Conservation (phyloP, 2,113 vertebrate species). For the Mustelus asterias region DNA sequence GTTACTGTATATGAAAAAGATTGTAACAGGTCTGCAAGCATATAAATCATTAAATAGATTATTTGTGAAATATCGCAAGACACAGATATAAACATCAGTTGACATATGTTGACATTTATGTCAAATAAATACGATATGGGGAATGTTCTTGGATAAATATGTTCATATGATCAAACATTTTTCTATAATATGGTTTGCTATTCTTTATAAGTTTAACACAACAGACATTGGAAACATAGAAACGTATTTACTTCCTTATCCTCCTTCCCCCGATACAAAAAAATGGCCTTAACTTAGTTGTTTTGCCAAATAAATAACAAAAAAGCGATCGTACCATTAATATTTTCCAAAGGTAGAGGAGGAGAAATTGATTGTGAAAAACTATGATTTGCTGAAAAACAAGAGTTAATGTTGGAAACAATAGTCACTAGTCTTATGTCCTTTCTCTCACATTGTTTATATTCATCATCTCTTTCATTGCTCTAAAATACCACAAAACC, state of each 20-base stretch:
- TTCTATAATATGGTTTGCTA: not conserved
- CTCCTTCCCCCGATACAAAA: not conserved
- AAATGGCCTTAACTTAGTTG: not conserved
- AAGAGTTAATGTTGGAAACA: not conserved
- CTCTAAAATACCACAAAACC: not conserved
- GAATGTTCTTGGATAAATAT: not conserved
- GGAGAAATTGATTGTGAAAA: not conserved
- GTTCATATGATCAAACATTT: not conserved
- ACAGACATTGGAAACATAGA: not conserved
- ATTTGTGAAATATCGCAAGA: not conserved
- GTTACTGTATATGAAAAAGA: not conserved
- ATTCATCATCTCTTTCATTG: not conserved
- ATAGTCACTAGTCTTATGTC: not conserved
- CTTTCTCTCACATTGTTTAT: not conserved
- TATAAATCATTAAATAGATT: slow-evolving; percentile 4
- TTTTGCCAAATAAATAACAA: not conserved
- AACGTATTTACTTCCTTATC: not conserved
- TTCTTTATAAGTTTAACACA: not conserved
- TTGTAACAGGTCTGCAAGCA: not conserved
- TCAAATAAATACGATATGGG: slow-evolving; percentile 4
- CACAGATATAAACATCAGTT: slow-evolving; percentile 14
- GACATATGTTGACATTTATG: not conserved
- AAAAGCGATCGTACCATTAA: not conserved
- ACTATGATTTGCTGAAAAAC: not conserved
- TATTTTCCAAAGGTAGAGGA: not conserved